phyloP scores from a whole-genome alignment of 2,113 vertebrate species.

The Hemiscyllium ocellatum region DNA sequence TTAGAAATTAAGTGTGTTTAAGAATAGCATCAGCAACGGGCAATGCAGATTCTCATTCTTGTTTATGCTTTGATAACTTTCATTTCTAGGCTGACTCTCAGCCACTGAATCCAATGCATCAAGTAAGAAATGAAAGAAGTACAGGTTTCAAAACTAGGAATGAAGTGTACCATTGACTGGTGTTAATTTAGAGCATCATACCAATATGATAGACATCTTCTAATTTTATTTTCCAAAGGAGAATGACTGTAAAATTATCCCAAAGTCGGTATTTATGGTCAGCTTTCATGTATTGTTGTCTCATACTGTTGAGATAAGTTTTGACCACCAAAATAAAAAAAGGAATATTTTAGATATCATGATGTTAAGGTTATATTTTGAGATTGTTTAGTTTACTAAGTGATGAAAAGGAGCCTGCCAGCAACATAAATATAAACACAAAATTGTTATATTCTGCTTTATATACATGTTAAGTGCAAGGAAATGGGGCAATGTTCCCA shows the following conservation, averaged over 20 bases:
- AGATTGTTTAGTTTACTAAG: conserved; percentile 23
- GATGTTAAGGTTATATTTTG: conserved; percentile 12
- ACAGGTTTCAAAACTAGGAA: neutral
- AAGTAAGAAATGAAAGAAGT: neutral
- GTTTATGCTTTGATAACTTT: neutral
- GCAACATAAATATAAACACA: conserved; percentile 15
- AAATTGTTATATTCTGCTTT: conserved; percentile 40
- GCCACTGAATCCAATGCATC: neutral
- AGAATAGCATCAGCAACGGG: neutral
- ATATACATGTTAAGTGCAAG: conserved; percentile 43
- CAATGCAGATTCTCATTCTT: neutral
- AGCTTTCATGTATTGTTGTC: neutral
- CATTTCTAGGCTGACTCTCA: neutral
- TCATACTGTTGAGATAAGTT: neutral
- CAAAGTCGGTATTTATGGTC: neutral
- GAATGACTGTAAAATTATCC: neutral
- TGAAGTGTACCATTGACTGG: neutral
- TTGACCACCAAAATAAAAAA: conserved; percentile 1
- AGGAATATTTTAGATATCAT: neutral
- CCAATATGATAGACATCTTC: neutral
- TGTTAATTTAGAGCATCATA: neutral
- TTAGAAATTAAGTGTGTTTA: neutral
- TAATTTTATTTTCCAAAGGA: neutral
- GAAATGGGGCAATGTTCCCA: conserved; percentile 51
- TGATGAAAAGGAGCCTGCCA: conserved; percentile 9